Conservation (phyloP, 2,113 vertebrate species). For the Trichomycterus rosablanca region DNA sequence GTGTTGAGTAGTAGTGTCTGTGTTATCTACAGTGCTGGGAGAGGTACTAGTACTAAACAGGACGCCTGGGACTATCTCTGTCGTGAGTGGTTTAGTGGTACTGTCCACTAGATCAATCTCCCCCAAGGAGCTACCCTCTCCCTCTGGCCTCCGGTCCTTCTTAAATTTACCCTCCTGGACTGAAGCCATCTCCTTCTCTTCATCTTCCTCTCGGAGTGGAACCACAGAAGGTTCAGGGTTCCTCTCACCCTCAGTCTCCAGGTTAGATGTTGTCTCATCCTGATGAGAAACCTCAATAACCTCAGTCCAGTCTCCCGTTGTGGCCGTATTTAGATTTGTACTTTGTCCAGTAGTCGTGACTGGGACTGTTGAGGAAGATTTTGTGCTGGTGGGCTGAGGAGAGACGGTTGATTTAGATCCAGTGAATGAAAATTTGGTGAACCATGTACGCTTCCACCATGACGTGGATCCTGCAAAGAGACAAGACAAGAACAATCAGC, state of each 20-base stretch:
- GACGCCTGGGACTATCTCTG: background rate
- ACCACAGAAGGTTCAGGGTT: background rate
- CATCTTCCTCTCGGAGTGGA: constrained; percentile 22
- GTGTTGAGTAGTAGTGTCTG: background rate
- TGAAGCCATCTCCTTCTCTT: background rate
- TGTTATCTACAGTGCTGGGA: background rate
- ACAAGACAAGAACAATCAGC: background rate
- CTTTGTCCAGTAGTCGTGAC: background rate
- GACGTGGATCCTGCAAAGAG: constrained; percentile 21
- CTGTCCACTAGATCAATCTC: constrained; percentile 6
- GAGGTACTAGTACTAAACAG: background rate
- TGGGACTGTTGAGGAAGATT: background rate
- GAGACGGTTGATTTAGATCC: constrained; percentile 1
- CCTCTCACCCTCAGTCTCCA: background rate
- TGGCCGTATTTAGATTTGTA: background rate
- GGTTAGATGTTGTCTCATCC: background rate
- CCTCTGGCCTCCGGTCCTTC: constrained; percentile 53
- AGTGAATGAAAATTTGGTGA: constrained; percentile 1
- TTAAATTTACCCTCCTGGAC: constrained; percentile 27
- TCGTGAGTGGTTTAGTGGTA: background rate
- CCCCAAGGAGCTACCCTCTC: constrained; percentile 54
- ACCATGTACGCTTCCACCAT: constrained; percentile 24
- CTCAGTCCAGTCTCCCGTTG: constrained; percentile 26
- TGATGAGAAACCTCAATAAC: constrained; percentile 18
- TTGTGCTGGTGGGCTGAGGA: background rate